Percentiles rank a stretch among this genome's conserved stretches.
Conservation (phyloP, 1,140 invertebrate species). For the Parapsyche elsis region DNA sequence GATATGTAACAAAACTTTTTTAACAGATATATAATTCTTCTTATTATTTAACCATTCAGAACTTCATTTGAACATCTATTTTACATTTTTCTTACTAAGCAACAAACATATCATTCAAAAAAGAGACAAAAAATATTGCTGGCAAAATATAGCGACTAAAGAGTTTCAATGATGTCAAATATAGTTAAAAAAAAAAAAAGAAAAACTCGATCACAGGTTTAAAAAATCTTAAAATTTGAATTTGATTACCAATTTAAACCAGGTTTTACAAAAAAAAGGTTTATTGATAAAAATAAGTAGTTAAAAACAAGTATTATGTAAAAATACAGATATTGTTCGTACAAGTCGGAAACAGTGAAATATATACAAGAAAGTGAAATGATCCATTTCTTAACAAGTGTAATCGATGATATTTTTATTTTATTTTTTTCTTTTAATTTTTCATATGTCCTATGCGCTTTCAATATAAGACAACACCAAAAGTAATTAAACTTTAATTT, state of each 20-base stretch:
- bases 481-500: conserved; percentile 47
- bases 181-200: background rate
- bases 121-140: background rate
- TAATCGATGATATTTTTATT: conserved; percentile 40
- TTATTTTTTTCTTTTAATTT: conserved; percentile 5
- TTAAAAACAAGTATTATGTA: conserved; percentile 67
- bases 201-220: conserved; percentile 20
- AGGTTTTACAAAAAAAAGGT: conserved; percentile 52
- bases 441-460: conserved; percentile 36
- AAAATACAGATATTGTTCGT: conserved; percentile 64
- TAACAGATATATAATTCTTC: background rate
- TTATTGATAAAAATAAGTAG: conserved; percentile 69
- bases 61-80: background rate
- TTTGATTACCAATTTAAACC: background rate
- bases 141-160: background rate
- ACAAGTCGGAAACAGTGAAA: conserved; percentile 42
- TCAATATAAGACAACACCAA: conserved; percentile 48
- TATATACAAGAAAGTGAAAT: conserved; percentile 48
- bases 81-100: conserved; percentile 8
- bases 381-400: conserved; percentile 51
- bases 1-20: conserved; percentile 15
- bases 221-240: background rate
- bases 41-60: background rate
- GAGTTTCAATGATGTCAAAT: background rate
- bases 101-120: background rate